These are phyloP conservation scores for Leiothrix lutea DNA, from an alignment of 2,113 vertebrate genomes.

Conservation along the genomic window DNA sequence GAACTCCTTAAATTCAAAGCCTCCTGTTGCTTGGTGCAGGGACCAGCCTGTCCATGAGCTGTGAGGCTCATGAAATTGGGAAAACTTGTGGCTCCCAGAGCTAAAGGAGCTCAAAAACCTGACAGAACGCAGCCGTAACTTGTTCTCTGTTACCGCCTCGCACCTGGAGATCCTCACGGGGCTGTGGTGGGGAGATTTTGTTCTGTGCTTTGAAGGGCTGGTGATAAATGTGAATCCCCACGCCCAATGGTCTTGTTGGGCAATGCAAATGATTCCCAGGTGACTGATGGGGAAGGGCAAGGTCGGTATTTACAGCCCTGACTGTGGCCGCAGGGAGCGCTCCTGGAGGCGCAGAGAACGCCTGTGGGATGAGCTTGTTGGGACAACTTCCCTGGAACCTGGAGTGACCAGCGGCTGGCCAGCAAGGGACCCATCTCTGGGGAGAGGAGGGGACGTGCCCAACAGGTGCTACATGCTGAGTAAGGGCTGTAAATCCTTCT, in stretches of 20 bases:
- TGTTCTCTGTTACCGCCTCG: not conserved
- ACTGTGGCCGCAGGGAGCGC: accelerated
- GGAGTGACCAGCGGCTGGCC: accelerated
- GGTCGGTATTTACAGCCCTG: not conserved
- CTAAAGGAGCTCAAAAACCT: not conserved
- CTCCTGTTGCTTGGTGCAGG: not conserved
- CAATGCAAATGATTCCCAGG: not conserved
- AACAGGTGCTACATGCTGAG: not conserved
- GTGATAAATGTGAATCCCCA: not conserved
- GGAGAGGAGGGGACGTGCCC: not conserved
- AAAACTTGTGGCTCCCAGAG: not conserved
- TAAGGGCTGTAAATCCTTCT: not conserved
- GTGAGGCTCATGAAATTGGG: not conserved
- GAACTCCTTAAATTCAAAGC: not conserved
- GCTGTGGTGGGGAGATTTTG: not conserved
- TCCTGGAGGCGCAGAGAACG: accelerated
- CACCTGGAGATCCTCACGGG: not conserved
- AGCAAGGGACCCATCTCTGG: not conserved
- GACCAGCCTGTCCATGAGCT: accelerated
- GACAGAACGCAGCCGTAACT: not conserved
- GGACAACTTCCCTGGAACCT: accelerated
- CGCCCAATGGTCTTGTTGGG: accelerated
- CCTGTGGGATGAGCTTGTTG: not conserved
- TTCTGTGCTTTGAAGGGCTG: not conserved
- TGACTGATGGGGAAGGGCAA: not conserved